phyloP scores from a whole-genome alignment of 2,888 invertebrate genomes.

The Myopa testacea region DNA sequence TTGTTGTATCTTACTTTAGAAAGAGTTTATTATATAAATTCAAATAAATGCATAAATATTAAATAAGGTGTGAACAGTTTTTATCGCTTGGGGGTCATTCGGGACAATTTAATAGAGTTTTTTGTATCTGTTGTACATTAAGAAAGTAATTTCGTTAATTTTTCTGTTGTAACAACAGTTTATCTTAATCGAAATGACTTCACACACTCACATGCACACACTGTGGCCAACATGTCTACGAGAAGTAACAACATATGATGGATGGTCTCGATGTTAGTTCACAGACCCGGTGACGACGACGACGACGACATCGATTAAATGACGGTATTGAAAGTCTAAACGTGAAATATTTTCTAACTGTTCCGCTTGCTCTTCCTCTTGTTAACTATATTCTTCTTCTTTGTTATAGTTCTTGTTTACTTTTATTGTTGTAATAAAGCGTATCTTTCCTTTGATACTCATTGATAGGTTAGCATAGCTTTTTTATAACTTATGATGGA shows the following conservation, averaged over 20 bases:
- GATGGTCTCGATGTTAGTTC: neutral
- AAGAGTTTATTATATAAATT: neutral
- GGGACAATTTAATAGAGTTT: conserved; percentile 11
- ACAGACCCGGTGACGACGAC: conserved; percentile 27
- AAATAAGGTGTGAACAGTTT: conserved; percentile 60
- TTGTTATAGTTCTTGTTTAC: neutral
- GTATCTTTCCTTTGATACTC: conserved; percentile 4
- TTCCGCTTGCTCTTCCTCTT: too few species aligned
- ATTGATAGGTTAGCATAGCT: neutral
- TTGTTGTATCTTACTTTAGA: neutral
- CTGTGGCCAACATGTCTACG: conserved; percentile 16
- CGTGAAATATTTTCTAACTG: too few species aligned
- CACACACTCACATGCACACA: neutral
- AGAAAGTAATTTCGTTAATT: neutral
- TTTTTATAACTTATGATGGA: conserved; percentile 33
- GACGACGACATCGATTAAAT: too few species aligned
- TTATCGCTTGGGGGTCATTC: conserved; percentile 61
- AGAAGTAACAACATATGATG: neutral
- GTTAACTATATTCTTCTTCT: too few species aligned
- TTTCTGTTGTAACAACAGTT: neutral
- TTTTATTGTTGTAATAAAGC: conserved; percentile 14
- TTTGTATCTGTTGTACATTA: neutral
- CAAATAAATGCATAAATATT: conserved; percentile 27
- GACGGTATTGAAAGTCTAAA: too few species aligned
- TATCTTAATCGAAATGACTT: neutral